Base-by-base conservation (phyloP, 2,113 vertebrate species). In the Sylvilagus bachmani region DNA sequence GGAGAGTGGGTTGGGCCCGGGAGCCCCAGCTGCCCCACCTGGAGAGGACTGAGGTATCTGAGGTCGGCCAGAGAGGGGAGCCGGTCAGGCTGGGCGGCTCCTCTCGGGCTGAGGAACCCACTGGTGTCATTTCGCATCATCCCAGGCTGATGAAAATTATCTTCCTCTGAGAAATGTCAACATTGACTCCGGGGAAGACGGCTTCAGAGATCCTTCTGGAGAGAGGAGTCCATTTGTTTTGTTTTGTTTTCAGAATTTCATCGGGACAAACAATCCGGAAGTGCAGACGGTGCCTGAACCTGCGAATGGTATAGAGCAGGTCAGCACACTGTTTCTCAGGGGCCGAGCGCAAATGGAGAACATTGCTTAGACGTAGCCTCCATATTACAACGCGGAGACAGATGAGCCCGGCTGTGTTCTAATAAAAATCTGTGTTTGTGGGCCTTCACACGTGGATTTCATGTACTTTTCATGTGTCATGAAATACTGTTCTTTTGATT, bases 1-100 rank as follows among this genome's bases (percentile, higher is more conserved):
- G 58, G 0, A 84, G 86, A 67, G 95, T 91, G 33, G 24, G 3
- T 88, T 74, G 97, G 95, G 66, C 93, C 95, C 64, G 95, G 96
- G 6, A 44, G 44, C 44, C 66, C 24, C 14, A 38, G 90, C 79
- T 96, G 91, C 75, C 29, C 94, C 91, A 86, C 91, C 89, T 53
- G 55, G 64, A 78, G 62, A 77, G 95, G 82, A 86, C 95, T 80
- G 75, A 61, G 73, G 94, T 84, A 78, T 96, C 97, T 73, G 27
- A n/a, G 2, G 85, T 81, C 64, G 64, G 33, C 22, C 62, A 78
- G 38, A 61, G 29, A 33, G 77, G 78, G 49, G 69, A 17, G 33
- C 7, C 69, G 49, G 64, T 55, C 6, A 31, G 74, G 31, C 69
- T 51, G 29, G 44, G 6, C 10, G 31, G 33, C 33, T 0, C 17